phyloP scores from a whole-genome alignment of 2,797 vertebrate species.

The Gymnoscopelus braueri region DNA sequence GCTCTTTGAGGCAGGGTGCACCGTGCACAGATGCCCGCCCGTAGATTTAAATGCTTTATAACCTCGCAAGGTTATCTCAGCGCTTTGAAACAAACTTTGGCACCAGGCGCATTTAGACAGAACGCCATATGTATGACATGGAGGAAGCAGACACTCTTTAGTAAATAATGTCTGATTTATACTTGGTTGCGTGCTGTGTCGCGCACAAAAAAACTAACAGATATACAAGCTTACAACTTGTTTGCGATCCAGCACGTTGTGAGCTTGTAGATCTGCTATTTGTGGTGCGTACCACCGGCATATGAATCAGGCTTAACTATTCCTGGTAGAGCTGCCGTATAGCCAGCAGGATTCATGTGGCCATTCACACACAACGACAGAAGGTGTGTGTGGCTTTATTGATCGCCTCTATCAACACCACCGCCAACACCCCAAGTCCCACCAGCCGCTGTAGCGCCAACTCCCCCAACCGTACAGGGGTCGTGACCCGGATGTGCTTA shows the following conservation, averaged over 20 bases:
- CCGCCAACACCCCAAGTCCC: not conserved
- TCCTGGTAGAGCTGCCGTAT: not conserved
- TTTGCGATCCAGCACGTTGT: too few relatives aligned
- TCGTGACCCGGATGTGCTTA: slow-evolving; percentile 64
- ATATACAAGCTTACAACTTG: too few relatives aligned
- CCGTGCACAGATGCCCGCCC: slow-evolving; percentile 34
- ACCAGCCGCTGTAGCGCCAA: not conserved
- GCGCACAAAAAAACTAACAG: too few relatives aligned
- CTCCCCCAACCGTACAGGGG: slow-evolving; percentile 20
- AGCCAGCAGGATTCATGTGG: not conserved
- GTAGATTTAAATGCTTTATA: slow-evolving; percentile 43
- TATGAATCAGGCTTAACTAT: slow-evolving; percentile 9
- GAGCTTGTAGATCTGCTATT: too few relatives aligned
- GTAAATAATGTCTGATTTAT: not conserved
- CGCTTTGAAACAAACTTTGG: slow-evolving; percentile 41
- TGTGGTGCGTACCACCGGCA: too few relatives aligned
- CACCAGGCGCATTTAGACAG: slow-evolving; percentile 17
- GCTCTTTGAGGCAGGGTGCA: slow-evolving; percentile 31
- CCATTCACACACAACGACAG: not conserved
- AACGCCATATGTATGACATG: slow-evolving; percentile 1
- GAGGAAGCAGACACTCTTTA: not conserved
- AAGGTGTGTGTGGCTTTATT: not conserved
- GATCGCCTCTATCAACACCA: too few relatives aligned
- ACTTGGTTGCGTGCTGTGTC: not conserved
- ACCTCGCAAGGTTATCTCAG: slow-evolving; percentile 49